Evolutionary conservation across 1,140 invertebrate genomes (phyloP), one percentile per base, ranked within the genome.

Genomic region (Dendrolimus punctatus): DNA sequence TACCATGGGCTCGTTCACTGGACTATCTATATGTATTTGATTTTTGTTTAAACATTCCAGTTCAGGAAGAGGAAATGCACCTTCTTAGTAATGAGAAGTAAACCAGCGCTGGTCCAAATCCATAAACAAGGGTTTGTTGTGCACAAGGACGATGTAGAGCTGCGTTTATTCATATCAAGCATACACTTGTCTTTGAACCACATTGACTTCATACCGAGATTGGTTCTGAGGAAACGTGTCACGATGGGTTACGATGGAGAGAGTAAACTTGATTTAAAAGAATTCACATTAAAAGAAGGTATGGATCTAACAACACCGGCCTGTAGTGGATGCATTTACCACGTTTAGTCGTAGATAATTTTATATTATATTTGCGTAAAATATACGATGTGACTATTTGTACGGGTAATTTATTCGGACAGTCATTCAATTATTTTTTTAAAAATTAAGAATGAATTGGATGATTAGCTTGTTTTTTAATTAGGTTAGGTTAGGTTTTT

Each of bases 281-380:
- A 52, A 2, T 84, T 84, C 49, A 79, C 75, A 8, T 37, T 71
- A 46, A 60, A 73, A 46, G 41, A 53, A 39, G 80, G 77, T 83
- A 49, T 66, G 68, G 54, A 40, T 9, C 1, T 50, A 39, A 8
- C 5, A 9, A 10, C 39, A 36, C 40, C 44, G 40, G 36, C 23
- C 39, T 4, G 4, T 9, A 41, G 46, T 44, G 5, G 5, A 44
- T 9, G 2, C 23, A 44, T 9, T 44, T 5, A 9, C 6, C 23
- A 44, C 43, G 5, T 3, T 53, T n/a, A n/a, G n/a, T n/a, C n/a
- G n/a, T n/a, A n/a, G n/a, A n/a, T n/a, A n/a, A n/a, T n/a, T n/a
- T n/a, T n/a, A n/a, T n/a, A n/a, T n/a, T n/a, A n/a, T n/a, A n/a
- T n/a, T n/a, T n/a, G n/a, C n/a, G n/a, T n/a, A n/a, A n/a, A n/a